phyloP scores from a whole-genome alignment of 2,113 vertebrate genomes.

The Archilochus colubris region DNA sequence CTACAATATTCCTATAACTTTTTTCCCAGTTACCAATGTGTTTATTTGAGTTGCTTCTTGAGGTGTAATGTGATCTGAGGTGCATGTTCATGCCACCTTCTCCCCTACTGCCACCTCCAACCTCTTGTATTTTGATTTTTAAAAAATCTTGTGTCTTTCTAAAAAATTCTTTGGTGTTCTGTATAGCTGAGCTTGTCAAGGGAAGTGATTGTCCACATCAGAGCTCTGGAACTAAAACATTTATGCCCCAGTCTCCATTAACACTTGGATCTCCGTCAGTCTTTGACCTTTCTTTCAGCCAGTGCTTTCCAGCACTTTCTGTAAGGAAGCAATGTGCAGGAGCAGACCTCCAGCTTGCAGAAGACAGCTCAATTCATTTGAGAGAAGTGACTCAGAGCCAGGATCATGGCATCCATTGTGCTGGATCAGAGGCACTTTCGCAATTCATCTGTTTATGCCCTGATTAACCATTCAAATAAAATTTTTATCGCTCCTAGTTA shows the following conservation, averaged over 20 bases:
- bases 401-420: not conserved
- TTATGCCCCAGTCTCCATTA: not conserved
- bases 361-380: conserved; percentile 53
- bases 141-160: not conserved
- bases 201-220: not conserved
- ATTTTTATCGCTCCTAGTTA: conserved; percentile 51
- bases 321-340: not conserved
- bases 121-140: not conserved
- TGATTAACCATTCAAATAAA: conserved; percentile 54
- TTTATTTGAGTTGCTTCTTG: not conserved
- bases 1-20: not conserved
- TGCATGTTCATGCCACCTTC: not conserved
- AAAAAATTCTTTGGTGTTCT: not conserved
- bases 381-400: not conserved
- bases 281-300: not conserved
- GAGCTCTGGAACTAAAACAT: not conserved
- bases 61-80: not conserved
- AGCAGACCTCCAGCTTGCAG: not conserved
- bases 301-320: not conserved
- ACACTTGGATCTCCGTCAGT: not conserved
- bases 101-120: not conserved
- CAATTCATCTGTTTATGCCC: conserved; percentile 20
- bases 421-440: not conserved
- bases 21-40: not conserved
- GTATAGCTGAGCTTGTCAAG: not conserved